Evolutionary conservation across 1,140 invertebrate genomes (phyloP).

Genomic region (Zeugodacus cucurbitae): DNA sequence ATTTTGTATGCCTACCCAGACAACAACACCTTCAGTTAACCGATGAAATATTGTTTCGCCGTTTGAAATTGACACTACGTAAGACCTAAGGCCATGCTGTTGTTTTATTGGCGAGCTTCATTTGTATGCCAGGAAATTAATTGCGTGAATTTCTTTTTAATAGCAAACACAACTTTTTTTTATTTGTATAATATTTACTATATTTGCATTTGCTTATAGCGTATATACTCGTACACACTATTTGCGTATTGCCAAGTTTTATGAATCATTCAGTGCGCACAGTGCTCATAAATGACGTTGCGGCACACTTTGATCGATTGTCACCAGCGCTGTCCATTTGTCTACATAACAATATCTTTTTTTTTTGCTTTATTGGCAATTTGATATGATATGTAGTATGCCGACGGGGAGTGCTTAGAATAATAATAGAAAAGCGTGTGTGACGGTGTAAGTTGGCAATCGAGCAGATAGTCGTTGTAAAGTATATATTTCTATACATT

Average conservation of each 20-base stretch:
- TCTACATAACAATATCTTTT: not conserved
- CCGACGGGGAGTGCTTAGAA: slow-evolving; percentile 5
- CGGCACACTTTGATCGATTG: slow-evolving; percentile 30
- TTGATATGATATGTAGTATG: slow-evolving; percentile 21
- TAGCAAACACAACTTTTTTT: not conserved
- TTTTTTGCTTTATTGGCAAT: slow-evolving; percentile 4
- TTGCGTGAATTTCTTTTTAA: slow-evolving; percentile 29
- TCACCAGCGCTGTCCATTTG: slow-evolving; percentile 8
- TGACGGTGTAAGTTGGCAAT: not conserved
- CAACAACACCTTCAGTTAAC: not conserved
- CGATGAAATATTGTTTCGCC: not conserved
- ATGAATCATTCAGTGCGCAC: slow-evolving; percentile 2
- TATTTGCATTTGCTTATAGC: no score
- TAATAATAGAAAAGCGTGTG: slow-evolving; percentile 5
- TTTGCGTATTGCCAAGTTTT: not conserved
- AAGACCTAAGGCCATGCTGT: not conserved
- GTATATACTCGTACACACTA: not conserved
- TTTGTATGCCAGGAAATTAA: slow-evolving; percentile 27
- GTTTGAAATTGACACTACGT: not conserved
- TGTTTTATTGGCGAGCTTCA: not conserved
- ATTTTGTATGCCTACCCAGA: not conserved
- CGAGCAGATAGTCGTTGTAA: not conserved
- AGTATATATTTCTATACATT: not conserved
- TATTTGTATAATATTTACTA: not conserved
- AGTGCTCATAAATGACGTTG: not conserved